A percentile compares a stretch with the other conserved stretches of the same genome.
Evolutionary conservation across 2,888 invertebrate genomes (phyloP).

Genomic region (Homarus gammarus): DNA sequence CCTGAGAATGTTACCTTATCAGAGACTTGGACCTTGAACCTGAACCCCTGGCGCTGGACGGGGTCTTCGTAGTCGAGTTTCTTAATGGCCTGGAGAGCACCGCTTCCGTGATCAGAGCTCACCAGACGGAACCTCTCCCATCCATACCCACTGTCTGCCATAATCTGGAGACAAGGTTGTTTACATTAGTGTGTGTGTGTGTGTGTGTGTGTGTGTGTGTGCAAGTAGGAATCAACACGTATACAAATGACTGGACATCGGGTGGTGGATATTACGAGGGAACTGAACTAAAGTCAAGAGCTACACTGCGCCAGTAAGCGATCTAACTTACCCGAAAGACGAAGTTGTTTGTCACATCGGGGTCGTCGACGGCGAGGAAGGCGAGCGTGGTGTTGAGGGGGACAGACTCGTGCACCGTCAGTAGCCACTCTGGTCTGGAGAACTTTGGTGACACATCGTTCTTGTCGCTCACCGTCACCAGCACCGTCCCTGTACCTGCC

Average conservation of each 20-base stretch:
- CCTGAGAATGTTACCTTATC: constrained; percentile 79
- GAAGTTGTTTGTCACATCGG: constrained; percentile 61
- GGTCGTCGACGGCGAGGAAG: constrained; percentile 64
- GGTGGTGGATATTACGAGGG: no score
- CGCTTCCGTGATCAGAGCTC: constrained; percentile 93
- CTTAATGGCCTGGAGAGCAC: constrained; percentile 91
- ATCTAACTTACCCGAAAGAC: constrained; percentile 40
- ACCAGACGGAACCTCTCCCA: constrained; percentile 98
- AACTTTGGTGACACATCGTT: constrained; percentile 60
- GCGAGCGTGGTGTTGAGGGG: constrained; percentile 40
- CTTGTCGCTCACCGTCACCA: constrained; percentile 57
- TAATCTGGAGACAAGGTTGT: constrained; percentile 79
- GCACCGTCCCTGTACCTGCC: constrained; percentile 62
- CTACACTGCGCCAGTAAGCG: not conserved
- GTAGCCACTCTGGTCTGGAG: constrained; percentile 48
- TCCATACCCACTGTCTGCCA: constrained; percentile 95
- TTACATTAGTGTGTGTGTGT: not conserved
- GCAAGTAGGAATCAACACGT: no score
- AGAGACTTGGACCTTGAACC: constrained; percentile 84
- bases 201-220: no score
- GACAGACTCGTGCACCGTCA: constrained; percentile 56
- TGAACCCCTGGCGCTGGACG: constrained; percentile 95
- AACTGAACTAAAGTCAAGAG: not conserved
- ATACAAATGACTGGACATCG: no score
- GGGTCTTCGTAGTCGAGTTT: constrained; percentile 96